Percentiles rank a stretch among this genome's conserved stretches.
These are phyloP conservation scores for Xanthia icteritia DNA, from an alignment of 2,888 invertebrate genomes.

Conservation along the genomic window DNA sequence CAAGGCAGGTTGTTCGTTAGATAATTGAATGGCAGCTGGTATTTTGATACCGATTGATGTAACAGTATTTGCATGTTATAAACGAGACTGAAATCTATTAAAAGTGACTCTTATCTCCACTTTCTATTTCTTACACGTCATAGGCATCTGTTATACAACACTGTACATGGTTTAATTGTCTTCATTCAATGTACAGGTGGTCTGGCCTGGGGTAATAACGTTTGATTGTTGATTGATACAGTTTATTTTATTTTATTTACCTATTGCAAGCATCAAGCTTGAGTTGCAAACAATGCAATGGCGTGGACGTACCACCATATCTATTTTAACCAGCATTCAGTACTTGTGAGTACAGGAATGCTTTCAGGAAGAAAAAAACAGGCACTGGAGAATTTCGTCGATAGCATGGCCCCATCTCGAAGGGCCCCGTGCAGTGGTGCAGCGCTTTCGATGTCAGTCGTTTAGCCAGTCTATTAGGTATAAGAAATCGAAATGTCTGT, in stretches of 20 bases:
- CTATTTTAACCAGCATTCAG: no score
- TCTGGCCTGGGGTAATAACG: slow-evolving; percentile 16
- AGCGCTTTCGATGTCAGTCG: no score
- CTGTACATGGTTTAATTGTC: slow-evolving; percentile 71
- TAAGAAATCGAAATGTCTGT: no score
- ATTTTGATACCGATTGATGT: slow-evolving; percentile 67
- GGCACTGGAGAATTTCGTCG: no score
- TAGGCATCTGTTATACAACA: slow-evolving; percentile 72
- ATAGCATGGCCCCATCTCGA: no score
- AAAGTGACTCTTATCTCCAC: slow-evolving; percentile 73
- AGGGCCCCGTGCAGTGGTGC: no score
- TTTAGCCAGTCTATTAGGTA: no score
- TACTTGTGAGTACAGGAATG: no score
- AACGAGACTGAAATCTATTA: slow-evolving; percentile 77
- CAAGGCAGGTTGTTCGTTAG: slow-evolving; percentile 58
- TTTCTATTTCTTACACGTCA: slow-evolving; percentile 76
- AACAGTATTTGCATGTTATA: slow-evolving; percentile 76
- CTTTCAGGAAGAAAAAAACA: no score
- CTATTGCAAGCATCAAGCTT: not conserved
- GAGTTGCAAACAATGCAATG: no score
- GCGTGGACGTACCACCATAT: no score
- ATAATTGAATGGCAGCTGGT: slow-evolving; percentile 66
- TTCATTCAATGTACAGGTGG: slow-evolving; percentile 50
- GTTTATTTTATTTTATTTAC: not conserved
- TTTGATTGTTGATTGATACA: slow-evolving; percentile 25